phyloP scores from a whole-genome alignment of 2,113 vertebrate genomes.

The Copsychus sechellarum region DNA sequence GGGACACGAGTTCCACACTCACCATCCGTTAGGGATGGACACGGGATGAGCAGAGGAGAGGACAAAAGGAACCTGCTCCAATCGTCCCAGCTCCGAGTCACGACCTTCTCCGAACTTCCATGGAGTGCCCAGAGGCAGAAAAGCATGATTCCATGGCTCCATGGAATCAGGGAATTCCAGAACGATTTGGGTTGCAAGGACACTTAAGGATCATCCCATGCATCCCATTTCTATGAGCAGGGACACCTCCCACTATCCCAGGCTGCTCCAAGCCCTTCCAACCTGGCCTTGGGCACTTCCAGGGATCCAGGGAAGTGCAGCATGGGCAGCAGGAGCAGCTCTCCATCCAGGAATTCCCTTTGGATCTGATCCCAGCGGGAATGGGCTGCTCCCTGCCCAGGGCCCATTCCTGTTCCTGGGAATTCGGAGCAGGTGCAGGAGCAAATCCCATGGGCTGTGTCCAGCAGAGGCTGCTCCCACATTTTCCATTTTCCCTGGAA shows the following conservation, averaged over 20 bases:
- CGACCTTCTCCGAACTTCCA: not conserved
- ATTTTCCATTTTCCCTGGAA: not conserved
- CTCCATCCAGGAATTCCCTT: not conserved
- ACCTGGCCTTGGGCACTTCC: too few relatives aligned
- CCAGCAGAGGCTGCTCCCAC: not conserved
- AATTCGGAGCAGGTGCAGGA: not conserved
- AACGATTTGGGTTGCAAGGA: too few relatives aligned
- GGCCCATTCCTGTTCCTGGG: fast-evolving
- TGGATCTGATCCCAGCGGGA: not conserved
- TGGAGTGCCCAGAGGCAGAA: not conserved
- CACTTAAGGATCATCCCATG: too few relatives aligned
- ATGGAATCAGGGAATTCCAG: too few relatives aligned
- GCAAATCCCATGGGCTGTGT: not conserved
- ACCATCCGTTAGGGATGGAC: fast-evolving
- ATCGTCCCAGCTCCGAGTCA: fast-evolving
- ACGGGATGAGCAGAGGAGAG: not conserved
- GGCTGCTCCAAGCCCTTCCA: too few relatives aligned
- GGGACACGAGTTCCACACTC: not conserved
- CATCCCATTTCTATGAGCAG: too few relatives aligned
- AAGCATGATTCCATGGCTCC: not conserved
- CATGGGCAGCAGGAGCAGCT: not conserved
- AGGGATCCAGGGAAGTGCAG: not conserved
- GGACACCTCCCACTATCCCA: too few relatives aligned
- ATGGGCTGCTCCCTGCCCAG: not conserved
- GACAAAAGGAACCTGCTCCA: not conserved